A percentile compares a stretch with the other conserved stretches of the same genome.
Evolutionary conservation across 2,888 invertebrate species (phyloP).

Genomic region (Morpho helenor): DNA sequence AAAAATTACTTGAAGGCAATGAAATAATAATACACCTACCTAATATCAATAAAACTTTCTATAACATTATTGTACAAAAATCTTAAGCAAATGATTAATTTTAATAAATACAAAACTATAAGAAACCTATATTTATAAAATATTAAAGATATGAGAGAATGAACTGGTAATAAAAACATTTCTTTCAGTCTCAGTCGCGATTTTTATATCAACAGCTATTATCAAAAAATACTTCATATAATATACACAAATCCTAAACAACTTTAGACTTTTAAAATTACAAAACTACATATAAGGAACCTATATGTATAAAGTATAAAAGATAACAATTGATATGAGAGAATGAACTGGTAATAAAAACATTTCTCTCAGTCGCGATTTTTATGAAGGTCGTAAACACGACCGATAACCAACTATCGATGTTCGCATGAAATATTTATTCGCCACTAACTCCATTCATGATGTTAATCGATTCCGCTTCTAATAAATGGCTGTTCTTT

Average conservation of each 20-base stretch:
- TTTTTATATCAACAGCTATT: constrained; percentile 42
- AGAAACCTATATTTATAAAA: constrained; percentile 9
- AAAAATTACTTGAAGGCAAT: no score
- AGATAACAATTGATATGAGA: constrained; percentile 35
- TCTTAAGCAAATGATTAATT: no score
- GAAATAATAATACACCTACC: no score
- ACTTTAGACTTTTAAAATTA: no score
- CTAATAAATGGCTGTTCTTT: constrained; percentile 16
- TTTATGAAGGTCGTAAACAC: constrained; percentile 60
- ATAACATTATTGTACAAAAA: no score
- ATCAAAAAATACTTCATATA: no score
- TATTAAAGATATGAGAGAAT: constrained; percentile 29
- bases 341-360: constrained; percentile 40
- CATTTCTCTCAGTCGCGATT: constrained; percentile 42
- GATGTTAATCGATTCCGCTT: constrained; percentile 46
- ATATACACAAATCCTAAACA: no score
- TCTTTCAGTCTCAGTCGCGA: constrained; percentile 36
- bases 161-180: constrained; percentile 42
- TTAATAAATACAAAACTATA: not conserved
- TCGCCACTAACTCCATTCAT: constrained; percentile 49
- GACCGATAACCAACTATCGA: constrained; percentile 55
- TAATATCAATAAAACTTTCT: no score
- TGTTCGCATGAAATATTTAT: constrained; percentile 60
- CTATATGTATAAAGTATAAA: constrained; percentile 12
- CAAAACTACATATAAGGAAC: not conserved